phyloP scores from a whole-genome alignment of 2,888 invertebrate species.

The Tiphia femorata region DNA sequence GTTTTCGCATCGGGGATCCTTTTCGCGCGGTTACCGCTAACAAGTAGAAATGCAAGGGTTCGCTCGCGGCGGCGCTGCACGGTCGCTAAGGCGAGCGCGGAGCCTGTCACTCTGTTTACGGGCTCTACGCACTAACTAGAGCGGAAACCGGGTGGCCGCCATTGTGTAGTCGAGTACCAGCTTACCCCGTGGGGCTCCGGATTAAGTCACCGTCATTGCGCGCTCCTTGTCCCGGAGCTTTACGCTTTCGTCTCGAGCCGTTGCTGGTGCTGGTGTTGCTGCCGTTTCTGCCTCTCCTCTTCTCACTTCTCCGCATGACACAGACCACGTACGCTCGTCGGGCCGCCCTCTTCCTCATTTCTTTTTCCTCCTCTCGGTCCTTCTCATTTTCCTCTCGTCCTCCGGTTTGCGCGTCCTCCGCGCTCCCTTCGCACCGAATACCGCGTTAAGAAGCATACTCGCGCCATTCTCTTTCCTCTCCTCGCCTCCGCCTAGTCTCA shows the following conservation, averaged over 20 bases:
- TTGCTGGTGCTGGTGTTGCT: constrained; percentile 4
- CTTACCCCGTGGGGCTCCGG: constrained; percentile 38
- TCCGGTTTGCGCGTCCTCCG: background rate
- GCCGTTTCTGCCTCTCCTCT: constrained; percentile 4
- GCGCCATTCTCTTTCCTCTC: background rate
- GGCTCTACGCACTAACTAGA: constrained; percentile 56
- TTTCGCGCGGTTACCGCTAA: constrained; percentile 16
- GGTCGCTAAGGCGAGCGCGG: constrained; percentile 30
- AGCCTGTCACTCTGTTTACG: constrained; percentile 53
- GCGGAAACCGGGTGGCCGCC: constrained; percentile 57
- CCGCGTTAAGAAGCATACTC: background rate
- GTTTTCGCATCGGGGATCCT: background rate
- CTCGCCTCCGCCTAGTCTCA: background rate
- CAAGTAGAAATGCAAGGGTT: constrained; percentile 27
- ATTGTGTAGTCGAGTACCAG: constrained; percentile 49
- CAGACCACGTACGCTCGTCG: too few relatives aligned
- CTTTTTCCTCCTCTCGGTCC: constrained; percentile 3
- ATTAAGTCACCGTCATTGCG: constrained; percentile 47
- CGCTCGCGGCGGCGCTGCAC: constrained; percentile 9
- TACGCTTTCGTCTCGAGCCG: constrained; percentile 20
- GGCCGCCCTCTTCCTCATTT: background rate
- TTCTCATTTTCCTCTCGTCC: background rate
- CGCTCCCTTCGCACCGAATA: constrained; percentile 5
- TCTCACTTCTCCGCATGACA: too few relatives aligned
- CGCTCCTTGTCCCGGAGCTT: constrained; percentile 19